Base-by-base conservation (phyloP, 2,888 invertebrate species). In the Cryptocephalus moraei region DNA sequence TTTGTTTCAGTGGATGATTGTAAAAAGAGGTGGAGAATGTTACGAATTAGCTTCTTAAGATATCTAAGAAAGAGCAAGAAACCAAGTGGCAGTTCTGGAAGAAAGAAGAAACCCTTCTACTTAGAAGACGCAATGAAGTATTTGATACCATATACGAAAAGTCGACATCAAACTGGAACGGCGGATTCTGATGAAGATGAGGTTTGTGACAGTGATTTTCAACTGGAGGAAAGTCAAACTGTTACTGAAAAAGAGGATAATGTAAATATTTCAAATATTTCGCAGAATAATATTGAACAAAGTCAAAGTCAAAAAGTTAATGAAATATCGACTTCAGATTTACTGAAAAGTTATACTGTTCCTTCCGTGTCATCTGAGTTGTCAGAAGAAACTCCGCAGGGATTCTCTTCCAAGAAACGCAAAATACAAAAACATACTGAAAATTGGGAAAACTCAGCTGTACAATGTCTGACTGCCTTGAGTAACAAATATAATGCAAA, bases 11-110 rank as follows among this genome's bases (percentile, higher is more conserved):
- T 22, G 41, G 41, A 33, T 11, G 48, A 45, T 45, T 48, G 45
- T 48, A 48, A 48, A 48, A 48, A 45, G 33, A 43, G 46, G 33
- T 48, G 45, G 45, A 48, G 41, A 41, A 32, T 48, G 48, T 38
- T 48, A 38, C 33, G 45, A 9, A 22, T 48, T 22, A 48, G 31
- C 42, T 41, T 48, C 32, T 33, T 45, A 14, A 48, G 45, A 31
- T 22, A 22, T 48, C 38, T 36, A 45, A 32, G 48, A 45, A 42
- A 48, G 45, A 45, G 41, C 40, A 48, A 33, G 44, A 38, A 41
- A 45, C 41, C 41, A 34, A 22, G n/a, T 13, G 45, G 45, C 22
- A 32, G 14, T 8, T 45, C 41, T 45, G 45, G 45, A 11, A 41
- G 43, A 47, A 48, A 48, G 22, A 48, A 45, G 36, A 48, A 48